These are phyloP conservation scores for Lepus europaeus DNA, from an alignment of 2,113 vertebrate genomes.

Conservation along the genomic window DNA sequence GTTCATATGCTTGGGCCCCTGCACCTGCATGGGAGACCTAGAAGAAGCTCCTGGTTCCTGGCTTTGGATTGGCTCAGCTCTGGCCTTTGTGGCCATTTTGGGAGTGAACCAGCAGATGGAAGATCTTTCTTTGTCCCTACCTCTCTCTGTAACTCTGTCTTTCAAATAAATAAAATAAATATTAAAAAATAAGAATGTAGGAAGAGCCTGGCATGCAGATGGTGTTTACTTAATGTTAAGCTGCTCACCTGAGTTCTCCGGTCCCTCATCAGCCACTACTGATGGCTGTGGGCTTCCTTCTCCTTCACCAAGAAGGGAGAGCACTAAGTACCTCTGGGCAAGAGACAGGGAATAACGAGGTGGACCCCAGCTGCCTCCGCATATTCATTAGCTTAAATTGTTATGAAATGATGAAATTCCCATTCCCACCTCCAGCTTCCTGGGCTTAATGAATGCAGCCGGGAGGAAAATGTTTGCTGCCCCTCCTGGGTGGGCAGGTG, in stretches of 20 bases:
- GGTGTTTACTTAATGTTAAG: neutral
- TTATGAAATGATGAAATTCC: conserved; percentile 71
- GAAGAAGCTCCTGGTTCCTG: too few relatives aligned
- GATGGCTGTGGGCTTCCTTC: neutral
- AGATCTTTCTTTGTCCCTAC: too few relatives aligned
- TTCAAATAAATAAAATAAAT: too few relatives aligned
- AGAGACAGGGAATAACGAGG: conserved; percentile 48
- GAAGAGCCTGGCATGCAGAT: neutral
- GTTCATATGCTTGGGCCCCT: too few relatives aligned
- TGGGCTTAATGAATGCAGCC: conserved; percentile 41
- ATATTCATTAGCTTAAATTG: conserved; percentile 35
- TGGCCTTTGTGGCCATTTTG: too few relatives aligned
- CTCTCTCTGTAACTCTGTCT: too few relatives aligned
- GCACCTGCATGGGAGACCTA: too few relatives aligned
- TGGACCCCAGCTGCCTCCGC: neutral
- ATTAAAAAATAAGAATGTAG: neutral
- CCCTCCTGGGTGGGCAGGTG: fast-evolving
- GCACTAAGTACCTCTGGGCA: neutral
- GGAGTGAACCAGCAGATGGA: too few relatives aligned
- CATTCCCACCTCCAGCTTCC: conserved; percentile 52
- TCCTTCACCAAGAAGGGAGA: conserved; percentile 12
- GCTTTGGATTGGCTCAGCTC: too few relatives aligned
- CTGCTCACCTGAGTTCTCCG: neutral
- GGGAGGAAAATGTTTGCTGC: neutral
- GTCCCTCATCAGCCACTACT: neutral